Evolutionary conservation across 1,140 invertebrate genomes (phyloP), one percentile per base, ranked within the genome.

Genomic region (Sitophilus oryzae): DNA sequence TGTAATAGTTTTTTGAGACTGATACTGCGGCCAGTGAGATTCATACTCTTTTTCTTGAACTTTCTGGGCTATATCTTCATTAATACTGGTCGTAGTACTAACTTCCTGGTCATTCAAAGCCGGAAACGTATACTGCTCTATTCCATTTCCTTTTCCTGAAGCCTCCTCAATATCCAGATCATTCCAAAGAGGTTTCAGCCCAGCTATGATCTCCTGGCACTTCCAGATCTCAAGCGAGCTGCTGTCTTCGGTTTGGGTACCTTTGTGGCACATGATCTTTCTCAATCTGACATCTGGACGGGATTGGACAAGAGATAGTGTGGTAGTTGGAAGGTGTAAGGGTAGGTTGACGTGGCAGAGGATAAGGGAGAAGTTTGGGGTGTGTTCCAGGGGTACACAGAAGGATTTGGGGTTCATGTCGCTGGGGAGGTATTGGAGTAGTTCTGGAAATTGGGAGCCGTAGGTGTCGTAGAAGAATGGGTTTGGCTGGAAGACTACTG

Each of bases 391-490:
- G 6, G 46, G 19, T 15, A 41, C 46, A 9, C 36, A 35, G 19
- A 38, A 56, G 15, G 16, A 43, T 21, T 36, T 37, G 6, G 23
- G 38, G 35, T 15, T 42, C 3, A 34, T 30, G 9, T 45, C 34
- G 14, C 1, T 4, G 35, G 18, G 38, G 35, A 36, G 14, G 8
- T 37, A 5, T 41, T 52, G 21, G 11, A 52, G 38, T 5, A 58
- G 34, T 22, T 36, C 19, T n/a, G 49, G 49, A 42, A 58, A 58
- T 10, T 37, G 18, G 11, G 14, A 47, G 6, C 49, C 56, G 38
- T 52, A 58, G 15, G 34, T 42, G 53, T 52, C 37, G 23, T 52
- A 25, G 21, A 40, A 42, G 19, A 58, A 58, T 2, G 56, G 56
- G 18, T 35, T 58, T 5, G 56, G 56, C 36, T 53, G 49, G 25